phyloP scores from a whole-genome alignment of 2,888 invertebrate genomes.

The Ichneumoninae sp. region DNA sequence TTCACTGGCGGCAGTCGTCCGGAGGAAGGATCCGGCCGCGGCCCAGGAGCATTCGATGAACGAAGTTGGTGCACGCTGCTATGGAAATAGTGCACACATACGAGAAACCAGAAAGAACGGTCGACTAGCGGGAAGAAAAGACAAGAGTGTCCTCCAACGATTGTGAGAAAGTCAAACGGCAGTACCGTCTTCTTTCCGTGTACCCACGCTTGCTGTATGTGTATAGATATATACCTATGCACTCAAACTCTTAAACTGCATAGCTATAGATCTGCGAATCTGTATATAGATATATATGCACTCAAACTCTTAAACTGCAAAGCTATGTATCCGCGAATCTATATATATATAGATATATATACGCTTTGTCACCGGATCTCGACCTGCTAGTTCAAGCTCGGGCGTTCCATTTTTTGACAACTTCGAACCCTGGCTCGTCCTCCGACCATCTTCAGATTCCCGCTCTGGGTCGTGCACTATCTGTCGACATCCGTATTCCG shows the following conservation, averaged over 20 bases:
- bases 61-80: slow-evolving; percentile 38
- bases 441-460: slow-evolving; percentile 20
- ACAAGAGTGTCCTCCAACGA: slow-evolving; percentile 65
- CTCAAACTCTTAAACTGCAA: slow-evolving; percentile 21
- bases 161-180: slow-evolving; percentile 71
- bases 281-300: slow-evolving; percentile 4
- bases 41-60: slow-evolving; percentile 59
- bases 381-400: slow-evolving; percentile 22
- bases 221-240: slow-evolving; percentile 18
- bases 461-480: not conserved
- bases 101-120: slow-evolving; percentile 27
- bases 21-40: slow-evolving; percentile 54
- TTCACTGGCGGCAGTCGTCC: slow-evolving; percentile 30
- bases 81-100: slow-evolving; percentile 6
- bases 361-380: slow-evolving; percentile 8
- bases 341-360: slow-evolving; percentile 4
- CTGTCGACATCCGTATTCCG: not conserved
- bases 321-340: slow-evolving; percentile 10
- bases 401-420: slow-evolving; percentile 24
- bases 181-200: slow-evolving; percentile 43
- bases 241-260: slow-evolving; percentile 23
- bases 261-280: slow-evolving; percentile 8
- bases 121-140: slow-evolving; percentile 49
- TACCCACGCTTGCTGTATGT: slow-evolving; percentile 9
- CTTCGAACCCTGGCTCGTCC: slow-evolving; percentile 15